Base-by-base conservation (phyloP, 2,888 invertebrate genomes). In the Spisula subtruncata region DNA sequence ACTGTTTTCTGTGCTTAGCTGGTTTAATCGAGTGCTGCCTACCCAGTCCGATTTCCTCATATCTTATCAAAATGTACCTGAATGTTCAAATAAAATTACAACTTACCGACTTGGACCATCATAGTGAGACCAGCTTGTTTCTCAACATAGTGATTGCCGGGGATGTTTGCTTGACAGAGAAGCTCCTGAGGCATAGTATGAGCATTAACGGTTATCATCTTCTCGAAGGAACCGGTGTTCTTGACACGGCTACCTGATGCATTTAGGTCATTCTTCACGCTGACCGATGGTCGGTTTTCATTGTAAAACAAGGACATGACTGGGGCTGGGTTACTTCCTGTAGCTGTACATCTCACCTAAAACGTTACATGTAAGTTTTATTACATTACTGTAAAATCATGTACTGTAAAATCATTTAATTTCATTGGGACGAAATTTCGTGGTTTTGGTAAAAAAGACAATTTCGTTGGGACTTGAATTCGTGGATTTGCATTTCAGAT, bases 251-350 rank as follows among this genome's bases (percentile, higher is more conserved):
- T 48, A 6, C 46, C 46, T 5, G 20, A n/a, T 6, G 80, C 75
- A 14, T 60, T 46, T 18, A 81, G 41, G 5, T 41, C n/a, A 4
- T 41, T 60, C 0, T 1, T 41, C 1, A 46, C 46, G 8, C 46
- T 16, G 2, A 81, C 66, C 18, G 83, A 48, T n/a, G 66, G 56
- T 14, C 35, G 83, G 0, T 75, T 4, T 16, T 84, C 80, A 35
- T 92, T 89, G 71, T 81, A 84, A 10, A 75, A 25, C 5, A 92
- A 60, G 0, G n/a, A 20, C 87, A 90, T 84, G 4, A 48, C 32
- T 41, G 92, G 90, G 16, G 83, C 86, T 14, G 92, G 92, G 41
- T 92, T 92, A 60, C 92, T 92, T 66, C 92, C 92, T 14, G 5
- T 8, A 12, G 92, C 86, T 46, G 1, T 32, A 46, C 92, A 92